These are phyloP conservation scores for Acestrorhynchus altus DNA, from an alignment of 2,797 vertebrate genomes.

Conservation along the genomic window DNA sequence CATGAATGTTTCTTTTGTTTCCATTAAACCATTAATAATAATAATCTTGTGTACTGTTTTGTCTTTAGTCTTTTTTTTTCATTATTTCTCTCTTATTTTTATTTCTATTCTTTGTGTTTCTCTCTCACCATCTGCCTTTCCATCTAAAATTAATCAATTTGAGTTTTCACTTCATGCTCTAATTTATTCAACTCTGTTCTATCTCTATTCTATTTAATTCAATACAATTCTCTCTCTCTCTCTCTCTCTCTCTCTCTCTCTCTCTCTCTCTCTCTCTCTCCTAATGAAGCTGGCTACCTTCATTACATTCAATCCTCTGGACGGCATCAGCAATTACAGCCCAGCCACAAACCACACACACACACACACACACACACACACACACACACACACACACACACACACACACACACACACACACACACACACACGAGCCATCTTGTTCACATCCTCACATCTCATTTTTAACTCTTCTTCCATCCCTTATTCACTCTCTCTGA, in stretches of 20 bases:
- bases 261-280: slow-evolving; percentile 48
- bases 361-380: not conserved
- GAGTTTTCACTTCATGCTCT: slow-evolving; percentile 46
- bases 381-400: not conserved
- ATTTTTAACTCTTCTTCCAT: slow-evolving; percentile 13
- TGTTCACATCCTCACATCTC: not conserved
- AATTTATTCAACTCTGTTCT: slow-evolving; percentile 12
- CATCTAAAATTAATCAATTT: not conserved
- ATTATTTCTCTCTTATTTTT: not conserved
- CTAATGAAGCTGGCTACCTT: slow-evolving; percentile 82
- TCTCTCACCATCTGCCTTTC: not conserved
- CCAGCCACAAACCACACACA: slow-evolving; percentile 68
- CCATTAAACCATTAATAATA: not conserved
- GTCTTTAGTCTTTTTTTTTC: not conserved
- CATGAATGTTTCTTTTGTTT: not conserved
- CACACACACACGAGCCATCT: not conserved
- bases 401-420: slow-evolving; percentile 16
- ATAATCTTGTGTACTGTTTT: not conserved
- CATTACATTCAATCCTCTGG: slow-evolving; percentile 82
- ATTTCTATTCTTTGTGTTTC: not conserved
- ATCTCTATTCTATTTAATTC: slow-evolving; percentile 12
- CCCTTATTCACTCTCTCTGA: not conserved
- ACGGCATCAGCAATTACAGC: slow-evolving; percentile 76
- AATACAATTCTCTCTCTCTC: slow-evolving; percentile 26
- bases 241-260: slow-evolving; percentile 7